Evolutionary conservation across 2,888 invertebrate species (phyloP).

Genomic region (Eulithis prunata): DNA sequence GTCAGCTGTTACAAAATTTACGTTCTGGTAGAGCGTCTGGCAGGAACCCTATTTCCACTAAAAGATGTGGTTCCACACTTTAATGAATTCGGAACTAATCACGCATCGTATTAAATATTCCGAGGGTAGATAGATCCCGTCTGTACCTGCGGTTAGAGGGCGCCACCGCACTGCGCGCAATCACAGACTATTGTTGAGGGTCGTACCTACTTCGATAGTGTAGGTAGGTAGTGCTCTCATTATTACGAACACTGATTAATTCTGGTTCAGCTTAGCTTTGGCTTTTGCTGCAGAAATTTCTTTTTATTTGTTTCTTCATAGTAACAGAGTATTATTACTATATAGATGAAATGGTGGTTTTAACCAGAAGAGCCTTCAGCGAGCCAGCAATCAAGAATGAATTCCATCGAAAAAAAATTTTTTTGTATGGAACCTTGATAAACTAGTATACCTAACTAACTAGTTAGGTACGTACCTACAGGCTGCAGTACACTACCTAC

Average conservation of each 20-base stretch:
- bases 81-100: conserved; percentile 60
- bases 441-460: too few species aligned
- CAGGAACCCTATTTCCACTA: not conserved
- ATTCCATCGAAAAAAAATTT: too few species aligned
- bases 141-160: conserved; percentile 50
- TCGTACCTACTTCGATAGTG: conserved; percentile 9
- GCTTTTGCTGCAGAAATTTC: not conserved
- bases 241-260: conserved; percentile 23
- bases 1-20: not conserved
- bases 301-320: too few species aligned
- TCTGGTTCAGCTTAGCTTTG: not conserved
- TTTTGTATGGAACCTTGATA: too few species aligned
- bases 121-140: conserved; percentile 39
- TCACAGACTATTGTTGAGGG: conserved; percentile 63
- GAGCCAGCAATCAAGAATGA: too few species aligned
- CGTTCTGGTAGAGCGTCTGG: not conserved
- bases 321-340: too few species aligned
- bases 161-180: conserved; percentile 67
- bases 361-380: too few species aligned
- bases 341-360: too few species aligned
- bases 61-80: conserved; percentile 40
- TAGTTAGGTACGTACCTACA: too few species aligned
- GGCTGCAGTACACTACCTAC: too few species aligned
- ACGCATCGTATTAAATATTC: conserved; percentile 58
- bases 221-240: conserved; percentile 11